These are phyloP conservation scores for Peromyscus melanophrys DNA, from an alignment of 2,797 vertebrate genomes.

Conservation along the genomic window DNA sequence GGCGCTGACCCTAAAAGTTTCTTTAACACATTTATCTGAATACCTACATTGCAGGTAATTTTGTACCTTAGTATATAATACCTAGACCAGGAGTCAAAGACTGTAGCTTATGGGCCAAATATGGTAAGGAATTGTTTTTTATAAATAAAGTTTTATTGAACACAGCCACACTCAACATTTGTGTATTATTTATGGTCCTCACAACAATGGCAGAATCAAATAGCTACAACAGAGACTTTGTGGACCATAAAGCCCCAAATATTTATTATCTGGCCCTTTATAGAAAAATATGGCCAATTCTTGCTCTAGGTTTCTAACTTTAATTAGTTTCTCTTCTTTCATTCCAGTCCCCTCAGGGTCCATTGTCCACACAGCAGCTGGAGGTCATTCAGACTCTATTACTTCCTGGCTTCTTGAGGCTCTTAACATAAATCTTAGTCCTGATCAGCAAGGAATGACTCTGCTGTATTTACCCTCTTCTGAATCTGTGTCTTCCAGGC, in stretches of 20 bases:
- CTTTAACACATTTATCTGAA: background rate
- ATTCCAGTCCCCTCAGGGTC: background rate
- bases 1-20: background rate
- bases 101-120: background rate
- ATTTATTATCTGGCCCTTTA: background rate
- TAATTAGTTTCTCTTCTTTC: background rate
- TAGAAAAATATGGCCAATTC: background rate
- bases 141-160: background rate
- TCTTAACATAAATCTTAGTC: background rate
- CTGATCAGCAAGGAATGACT: background rate
- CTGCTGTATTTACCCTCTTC: too few species aligned
- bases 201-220: background rate
- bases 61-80: background rate
- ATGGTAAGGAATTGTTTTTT: background rate
- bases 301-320: background rate
- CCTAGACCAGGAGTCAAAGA: background rate
- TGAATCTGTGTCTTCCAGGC: fast-evolving
- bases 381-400: background rate
- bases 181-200: background rate
- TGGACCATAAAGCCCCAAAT: background rate
- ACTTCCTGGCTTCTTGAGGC: background rate
- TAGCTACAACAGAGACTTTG: background rate
- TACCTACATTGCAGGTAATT: too few species aligned
- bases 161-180: background rate
- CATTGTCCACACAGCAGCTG: background rate